phyloP scores from a whole-genome alignment of 2,113 vertebrate genomes.

The Gnathonemus longibarbis region DNA sequence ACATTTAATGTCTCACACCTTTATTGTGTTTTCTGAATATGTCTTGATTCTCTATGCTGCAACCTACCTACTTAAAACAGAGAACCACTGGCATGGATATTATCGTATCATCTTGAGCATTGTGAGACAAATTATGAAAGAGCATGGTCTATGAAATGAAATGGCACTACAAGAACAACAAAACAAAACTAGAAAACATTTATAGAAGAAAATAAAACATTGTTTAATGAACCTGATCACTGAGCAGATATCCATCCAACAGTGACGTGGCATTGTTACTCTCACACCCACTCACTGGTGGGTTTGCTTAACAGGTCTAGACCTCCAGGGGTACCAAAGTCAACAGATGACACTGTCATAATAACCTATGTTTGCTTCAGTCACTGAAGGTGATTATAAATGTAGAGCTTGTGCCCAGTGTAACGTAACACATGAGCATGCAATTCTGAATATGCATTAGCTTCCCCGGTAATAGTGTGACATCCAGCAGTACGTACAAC shows the following conservation, averaged over 20 bases:
- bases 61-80: not conserved
- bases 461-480: not conserved
- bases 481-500: not conserved
- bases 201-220: not conserved
- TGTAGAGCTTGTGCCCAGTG: not conserved
- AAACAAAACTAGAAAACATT: not conserved
- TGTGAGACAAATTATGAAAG: not conserved
- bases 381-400: not conserved
- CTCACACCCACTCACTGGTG: not conserved
- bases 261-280: not conserved
- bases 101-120: not conserved
- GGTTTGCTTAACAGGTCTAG: not conserved
- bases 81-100: not conserved
- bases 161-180: not conserved
- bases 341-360: not conserved
- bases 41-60: not conserved
- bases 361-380: not conserved
- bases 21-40: not conserved
- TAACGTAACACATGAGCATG: not conserved
- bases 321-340: not conserved
- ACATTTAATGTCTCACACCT: not conserved
- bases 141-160: not conserved
- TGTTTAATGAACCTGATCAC: not conserved
- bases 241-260: not conserved
- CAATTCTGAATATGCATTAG: not conserved